A percentile compares a stretch with the other conserved stretches of the same genome.
These are phyloP conservation scores for Plutomurus gul DNA, from an alignment of 1,140 invertebrate genomes.

Conservation along the genomic window DNA sequence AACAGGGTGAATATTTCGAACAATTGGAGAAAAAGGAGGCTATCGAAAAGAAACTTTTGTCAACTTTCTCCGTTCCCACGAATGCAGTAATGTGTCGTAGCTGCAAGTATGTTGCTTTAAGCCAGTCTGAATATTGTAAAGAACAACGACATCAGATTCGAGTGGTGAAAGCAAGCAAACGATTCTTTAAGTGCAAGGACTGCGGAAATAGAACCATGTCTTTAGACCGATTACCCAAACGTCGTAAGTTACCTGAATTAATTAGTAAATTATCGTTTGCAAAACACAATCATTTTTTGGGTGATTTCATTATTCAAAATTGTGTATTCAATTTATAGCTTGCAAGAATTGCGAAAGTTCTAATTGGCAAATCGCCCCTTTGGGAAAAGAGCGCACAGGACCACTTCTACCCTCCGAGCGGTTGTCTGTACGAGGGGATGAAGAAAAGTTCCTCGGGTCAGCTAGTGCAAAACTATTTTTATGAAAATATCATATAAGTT, in stretches of 20 bases:
- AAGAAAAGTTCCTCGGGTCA: constrained; percentile 51
- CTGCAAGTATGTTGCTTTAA: constrained; percentile 88
- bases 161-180: constrained; percentile 76
- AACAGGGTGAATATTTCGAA: constrained; percentile 82
- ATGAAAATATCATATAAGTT: too few species aligned
- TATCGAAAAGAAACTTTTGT: constrained; percentile 90
- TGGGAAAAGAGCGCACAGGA: constrained; percentile 47
- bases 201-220: constrained; percentile 81
- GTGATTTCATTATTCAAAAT: neutral
- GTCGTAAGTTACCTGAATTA: constrained; percentile 41
- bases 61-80: constrained; percentile 78
- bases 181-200: constrained; percentile 87
- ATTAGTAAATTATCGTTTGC: neutral
- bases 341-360: constrained; percentile 48
- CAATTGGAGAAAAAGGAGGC: constrained; percentile 86
- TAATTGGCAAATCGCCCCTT: constrained; percentile 40
- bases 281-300: neutral
- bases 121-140: constrained; percentile 81
- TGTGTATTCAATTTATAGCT: constrained; percentile 36
- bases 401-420: constrained; percentile 39
- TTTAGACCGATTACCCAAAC: constrained; percentile 75
- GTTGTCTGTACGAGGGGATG: constrained; percentile 46
- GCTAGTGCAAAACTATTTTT: constrained; percentile 44
- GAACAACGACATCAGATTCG: constrained; percentile 76
- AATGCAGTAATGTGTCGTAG: constrained; percentile 82